Evolutionary conservation across 2,797 vertebrate species (phyloP).

Genomic region (Tokudaia tokunoshimensis): DNA sequence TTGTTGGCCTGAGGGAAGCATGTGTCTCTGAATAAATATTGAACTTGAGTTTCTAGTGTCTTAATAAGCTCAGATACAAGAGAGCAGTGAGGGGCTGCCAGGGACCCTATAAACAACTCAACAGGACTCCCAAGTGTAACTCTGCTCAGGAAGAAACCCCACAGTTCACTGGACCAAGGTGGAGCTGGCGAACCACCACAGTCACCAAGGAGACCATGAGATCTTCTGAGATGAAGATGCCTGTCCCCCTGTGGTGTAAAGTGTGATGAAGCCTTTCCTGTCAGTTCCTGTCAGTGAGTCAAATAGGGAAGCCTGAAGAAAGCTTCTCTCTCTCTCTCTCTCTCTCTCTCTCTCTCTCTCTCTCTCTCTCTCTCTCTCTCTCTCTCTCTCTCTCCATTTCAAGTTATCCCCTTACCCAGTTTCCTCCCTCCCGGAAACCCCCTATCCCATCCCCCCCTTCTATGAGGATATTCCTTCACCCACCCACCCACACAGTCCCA

Average conservation of each 20-base stretch:
- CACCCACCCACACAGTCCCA: too few relatives aligned
- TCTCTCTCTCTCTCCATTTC: too few relatives aligned
- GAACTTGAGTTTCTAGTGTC: background rate
- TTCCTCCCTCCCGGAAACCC: too few relatives aligned
- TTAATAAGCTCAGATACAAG: background rate
- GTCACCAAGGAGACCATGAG: background rate
- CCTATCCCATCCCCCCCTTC: too few relatives aligned
- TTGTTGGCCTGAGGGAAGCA: constrained; percentile 9
- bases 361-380: too few relatives aligned
- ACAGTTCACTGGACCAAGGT: background rate
- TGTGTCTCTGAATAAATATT: background rate
- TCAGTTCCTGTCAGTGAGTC: background rate
- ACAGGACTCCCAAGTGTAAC: background rate
- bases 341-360: too few relatives aligned
- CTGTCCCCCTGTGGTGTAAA: background rate
- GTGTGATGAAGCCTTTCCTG: background rate
- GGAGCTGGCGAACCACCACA: background rate
- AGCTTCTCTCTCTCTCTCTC: too few relatives aligned
- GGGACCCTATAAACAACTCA: background rate
- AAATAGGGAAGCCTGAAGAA: background rate
- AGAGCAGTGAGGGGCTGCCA: background rate
- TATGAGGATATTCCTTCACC: too few relatives aligned
- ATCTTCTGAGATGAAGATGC: background rate
- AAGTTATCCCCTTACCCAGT: too few relatives aligned
- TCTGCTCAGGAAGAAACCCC: background rate